Conservation (phyloP, 1,140 invertebrate genomes). For the Papilio polytes region DNA sequence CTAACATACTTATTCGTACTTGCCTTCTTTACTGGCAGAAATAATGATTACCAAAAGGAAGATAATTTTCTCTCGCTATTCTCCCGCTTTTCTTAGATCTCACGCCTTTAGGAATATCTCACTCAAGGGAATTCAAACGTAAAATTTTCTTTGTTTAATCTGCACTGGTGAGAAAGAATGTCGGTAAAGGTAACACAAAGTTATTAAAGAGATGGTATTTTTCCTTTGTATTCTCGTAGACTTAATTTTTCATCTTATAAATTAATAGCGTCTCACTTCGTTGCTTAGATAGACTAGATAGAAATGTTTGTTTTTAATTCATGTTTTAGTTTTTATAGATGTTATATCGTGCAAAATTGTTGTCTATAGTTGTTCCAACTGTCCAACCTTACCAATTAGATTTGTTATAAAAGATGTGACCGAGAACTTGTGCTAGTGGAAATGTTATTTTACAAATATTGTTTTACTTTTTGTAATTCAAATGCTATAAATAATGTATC, state of each 20-base stretch:
- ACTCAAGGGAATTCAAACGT: slow-evolving; percentile 6
- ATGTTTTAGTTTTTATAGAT: no score
- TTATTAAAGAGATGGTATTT: slow-evolving; percentile 7
- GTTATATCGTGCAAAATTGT: no score
- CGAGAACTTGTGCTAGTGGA: neutral
- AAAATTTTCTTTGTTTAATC: slow-evolving; percentile 19
- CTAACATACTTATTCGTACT: neutral
- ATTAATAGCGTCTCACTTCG: neutral
- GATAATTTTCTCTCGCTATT: slow-evolving; percentile 17
- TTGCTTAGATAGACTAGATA: neutral
- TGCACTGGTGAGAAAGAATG: neutral
- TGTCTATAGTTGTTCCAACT: no score
- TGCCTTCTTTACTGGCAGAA: neutral
- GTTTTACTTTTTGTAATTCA: slow-evolving; percentile 4
- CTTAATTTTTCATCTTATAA: neutral
- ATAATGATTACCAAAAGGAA: neutral
- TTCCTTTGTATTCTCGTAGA: neutral
- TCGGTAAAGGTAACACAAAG: neutral
- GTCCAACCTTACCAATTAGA: neutral
- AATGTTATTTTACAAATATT: slow-evolving; percentile 4
- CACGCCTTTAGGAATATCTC: neutral
- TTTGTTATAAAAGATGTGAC: neutral
- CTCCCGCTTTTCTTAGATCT: slow-evolving; percentile 2
- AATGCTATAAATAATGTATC: neutral
- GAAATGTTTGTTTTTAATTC: no score